These are phyloP conservation scores for Andrena trimmerana DNA, from an alignment of 2,888 invertebrate genomes.

Conservation along the genomic window DNA sequence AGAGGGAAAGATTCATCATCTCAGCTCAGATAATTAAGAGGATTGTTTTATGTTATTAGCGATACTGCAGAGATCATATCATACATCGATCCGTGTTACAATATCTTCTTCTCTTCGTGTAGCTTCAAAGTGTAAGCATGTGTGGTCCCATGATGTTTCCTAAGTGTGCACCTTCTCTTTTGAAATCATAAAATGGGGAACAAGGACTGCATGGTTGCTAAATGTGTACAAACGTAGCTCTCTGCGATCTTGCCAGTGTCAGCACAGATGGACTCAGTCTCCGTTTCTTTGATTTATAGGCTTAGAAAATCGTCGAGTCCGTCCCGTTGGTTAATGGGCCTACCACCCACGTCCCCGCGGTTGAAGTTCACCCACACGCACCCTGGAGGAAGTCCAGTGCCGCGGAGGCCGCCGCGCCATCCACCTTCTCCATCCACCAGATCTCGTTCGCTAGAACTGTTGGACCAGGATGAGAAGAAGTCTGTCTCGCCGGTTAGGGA, in stretches of 20 bases:
- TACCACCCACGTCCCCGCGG: constrained; percentile 82
- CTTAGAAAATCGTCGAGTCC: constrained; percentile 90
- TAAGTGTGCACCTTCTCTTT: background rate
- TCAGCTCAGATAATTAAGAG: background rate
- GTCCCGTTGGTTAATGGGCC: constrained; percentile 87
- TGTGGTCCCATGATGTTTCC: constrained; percentile 6
- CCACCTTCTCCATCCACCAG: constrained; percentile 82
- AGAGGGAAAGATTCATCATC: background rate
- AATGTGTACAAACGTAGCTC: background rate
- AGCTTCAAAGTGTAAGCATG: constrained; percentile 15
- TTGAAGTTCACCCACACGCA: constrained; percentile 78
- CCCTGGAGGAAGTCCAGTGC: constrained; percentile 82
- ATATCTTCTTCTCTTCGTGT: background rate
- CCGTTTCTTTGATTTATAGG: constrained; percentile 84
- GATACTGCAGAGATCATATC: background rate
- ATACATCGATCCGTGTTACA: background rate
- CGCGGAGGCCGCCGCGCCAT: constrained; percentile 84
- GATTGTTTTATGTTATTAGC: background rate
- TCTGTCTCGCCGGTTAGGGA: constrained; percentile 63
- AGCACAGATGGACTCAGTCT: background rate
- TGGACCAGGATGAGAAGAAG: constrained; percentile 74
- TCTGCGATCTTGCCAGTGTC: background rate
- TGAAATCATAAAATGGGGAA: background rate
- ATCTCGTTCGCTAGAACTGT: constrained; percentile 73
- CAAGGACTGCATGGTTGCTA: constrained; percentile 35